phyloP scores from a whole-genome alignment of 2,797 vertebrate genomes.

The Gobio occitaniae region DNA sequence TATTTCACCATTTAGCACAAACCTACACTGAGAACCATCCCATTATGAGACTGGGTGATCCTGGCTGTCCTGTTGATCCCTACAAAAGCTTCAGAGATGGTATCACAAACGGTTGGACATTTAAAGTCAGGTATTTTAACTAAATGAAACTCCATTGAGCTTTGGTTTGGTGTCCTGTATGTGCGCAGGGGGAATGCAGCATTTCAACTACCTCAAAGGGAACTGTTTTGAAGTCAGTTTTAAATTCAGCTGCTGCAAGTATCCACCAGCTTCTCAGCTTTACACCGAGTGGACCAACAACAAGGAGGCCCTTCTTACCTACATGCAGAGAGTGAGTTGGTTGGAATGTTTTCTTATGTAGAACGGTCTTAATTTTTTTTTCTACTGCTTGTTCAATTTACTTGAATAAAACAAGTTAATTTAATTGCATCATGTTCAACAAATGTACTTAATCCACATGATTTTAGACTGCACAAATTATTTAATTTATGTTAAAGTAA shows the following conservation, averaged over 20 bases:
- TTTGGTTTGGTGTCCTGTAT: background rate
- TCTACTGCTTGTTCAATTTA: too few species aligned
- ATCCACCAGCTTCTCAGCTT: conserved; percentile 83
- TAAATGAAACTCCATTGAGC: background rate
- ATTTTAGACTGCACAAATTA: too few species aligned
- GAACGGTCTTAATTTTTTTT: too few species aligned
- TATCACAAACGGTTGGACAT: conserved; percentile 80
- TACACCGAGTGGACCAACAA: conserved; percentile 91
- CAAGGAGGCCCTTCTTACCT: conserved; percentile 88
- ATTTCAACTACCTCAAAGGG: conserved; percentile 93
- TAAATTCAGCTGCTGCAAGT: conserved; percentile 96
- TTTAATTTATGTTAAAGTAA: too few species aligned
- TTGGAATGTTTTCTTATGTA: background rate
- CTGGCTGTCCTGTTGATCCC: conserved; percentile 79
- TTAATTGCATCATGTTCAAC: too few species aligned
- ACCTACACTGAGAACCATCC: conserved; percentile 88
- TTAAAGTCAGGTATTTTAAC: conserved; percentile 8
- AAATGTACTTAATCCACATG: too few species aligned
- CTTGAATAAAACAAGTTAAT: too few species aligned
- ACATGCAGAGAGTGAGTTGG: conserved; percentile 89
- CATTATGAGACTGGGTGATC: conserved; percentile 88
- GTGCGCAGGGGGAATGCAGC: conserved; percentile 92
- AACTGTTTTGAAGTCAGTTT: conserved; percentile 95
- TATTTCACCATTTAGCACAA: conserved; percentile 88
- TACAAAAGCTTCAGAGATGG: conserved; percentile 85